Conservation (phyloP, 2,113 vertebrate species). For the Sinosuthora webbiana region DNA sequence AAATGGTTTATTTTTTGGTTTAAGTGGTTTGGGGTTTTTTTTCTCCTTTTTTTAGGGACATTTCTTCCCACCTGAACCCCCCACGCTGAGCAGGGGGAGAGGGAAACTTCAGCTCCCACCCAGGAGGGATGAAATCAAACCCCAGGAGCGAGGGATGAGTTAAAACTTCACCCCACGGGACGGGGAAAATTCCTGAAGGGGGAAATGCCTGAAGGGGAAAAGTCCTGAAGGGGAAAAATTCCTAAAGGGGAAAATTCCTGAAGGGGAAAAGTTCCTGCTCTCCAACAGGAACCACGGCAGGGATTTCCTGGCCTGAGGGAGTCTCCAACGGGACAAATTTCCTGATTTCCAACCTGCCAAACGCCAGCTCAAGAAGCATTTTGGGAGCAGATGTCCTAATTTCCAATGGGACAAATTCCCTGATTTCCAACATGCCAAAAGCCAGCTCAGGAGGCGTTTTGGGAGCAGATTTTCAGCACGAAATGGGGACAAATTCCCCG, state of each 20-base stretch:
- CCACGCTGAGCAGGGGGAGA: neutral
- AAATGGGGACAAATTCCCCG: too few species aligned
- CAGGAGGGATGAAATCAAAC: neutral
- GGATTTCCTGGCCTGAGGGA: neutral
- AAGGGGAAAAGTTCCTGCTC: neutral
- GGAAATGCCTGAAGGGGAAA: too few species aligned
- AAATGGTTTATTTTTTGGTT: too few species aligned
- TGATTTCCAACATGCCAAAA: too few species aligned
- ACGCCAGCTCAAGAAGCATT: too few species aligned
- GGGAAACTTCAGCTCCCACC: neutral
- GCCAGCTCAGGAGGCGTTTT: too few species aligned
- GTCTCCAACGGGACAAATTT: neutral
- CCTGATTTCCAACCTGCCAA: too few species aligned
- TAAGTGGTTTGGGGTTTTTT: too few species aligned
- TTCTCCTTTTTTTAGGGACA: neutral
- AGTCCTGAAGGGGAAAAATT: neutral
- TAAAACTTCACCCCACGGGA: rapidly evolving
- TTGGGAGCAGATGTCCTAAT: too few species aligned
- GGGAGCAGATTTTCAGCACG: too few species aligned
- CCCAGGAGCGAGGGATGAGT: neutral
- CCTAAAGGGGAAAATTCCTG: neutral
- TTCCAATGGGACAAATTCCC: neutral
- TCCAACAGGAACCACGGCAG: neutral
- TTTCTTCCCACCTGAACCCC: rapidly evolving
- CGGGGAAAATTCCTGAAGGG: neutral